These are phyloP conservation scores for Pagrus major DNA, from an alignment of 2,113 vertebrate species.

Conservation along the genomic window DNA sequence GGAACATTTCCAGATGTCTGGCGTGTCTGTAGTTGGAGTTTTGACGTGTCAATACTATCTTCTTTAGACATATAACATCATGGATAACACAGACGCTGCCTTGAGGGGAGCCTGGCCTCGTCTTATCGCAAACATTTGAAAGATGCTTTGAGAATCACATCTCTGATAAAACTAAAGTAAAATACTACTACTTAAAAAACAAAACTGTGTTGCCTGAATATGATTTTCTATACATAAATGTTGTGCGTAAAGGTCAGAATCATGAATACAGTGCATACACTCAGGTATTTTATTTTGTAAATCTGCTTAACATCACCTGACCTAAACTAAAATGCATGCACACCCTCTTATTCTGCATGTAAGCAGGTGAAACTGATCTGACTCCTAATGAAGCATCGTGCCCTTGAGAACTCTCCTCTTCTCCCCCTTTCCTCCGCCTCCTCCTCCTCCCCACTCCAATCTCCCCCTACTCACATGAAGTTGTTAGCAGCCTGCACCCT, in stretches of 20 bases:
- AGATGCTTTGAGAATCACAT: background rate
- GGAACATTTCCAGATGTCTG: background rate
- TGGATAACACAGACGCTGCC: background rate
- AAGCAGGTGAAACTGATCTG: slow-evolving; percentile 54
- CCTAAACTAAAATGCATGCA: slow-evolving; percentile 16
- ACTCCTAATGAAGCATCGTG: slow-evolving; percentile 65
- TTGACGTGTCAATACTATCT: background rate
- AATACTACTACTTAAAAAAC: background rate
- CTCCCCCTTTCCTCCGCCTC: background rate
- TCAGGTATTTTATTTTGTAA: background rate
- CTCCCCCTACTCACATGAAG: slow-evolving; percentile 59
- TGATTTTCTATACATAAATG: background rate
- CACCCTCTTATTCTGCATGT: slow-evolving; percentile 15
- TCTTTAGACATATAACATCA: background rate
- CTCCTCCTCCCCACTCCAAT: slow-evolving; percentile 21
- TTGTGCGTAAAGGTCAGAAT: background rate
- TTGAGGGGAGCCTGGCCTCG: background rate
- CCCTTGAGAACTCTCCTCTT: slow-evolving; percentile 66
- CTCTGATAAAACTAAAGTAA: background rate
- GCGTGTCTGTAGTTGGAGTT: slow-evolving; percentile 15
- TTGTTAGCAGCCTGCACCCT: slow-evolving; percentile 72
- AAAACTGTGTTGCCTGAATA: background rate
- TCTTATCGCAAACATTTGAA: slow-evolving; percentile 30
- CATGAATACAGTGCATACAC: background rate
- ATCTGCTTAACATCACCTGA: slow-evolving; percentile 10